These are phyloP conservation scores for Agelastica alni DNA, from an alignment of 2,888 invertebrate genomes.

Conservation along the genomic window DNA sequence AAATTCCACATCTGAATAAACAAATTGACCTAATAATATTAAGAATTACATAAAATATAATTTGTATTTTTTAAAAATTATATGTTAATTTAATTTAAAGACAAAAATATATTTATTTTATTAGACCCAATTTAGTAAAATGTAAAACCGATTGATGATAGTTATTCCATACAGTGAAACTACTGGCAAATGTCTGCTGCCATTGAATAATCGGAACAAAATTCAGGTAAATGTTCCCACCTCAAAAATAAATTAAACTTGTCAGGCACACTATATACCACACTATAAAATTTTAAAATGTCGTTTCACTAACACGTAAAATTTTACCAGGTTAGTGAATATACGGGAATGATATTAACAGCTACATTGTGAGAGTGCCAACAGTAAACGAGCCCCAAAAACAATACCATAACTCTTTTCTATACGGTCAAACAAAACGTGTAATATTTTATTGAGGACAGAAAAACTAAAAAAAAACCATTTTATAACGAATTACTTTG, in stretches of 20 bases:
- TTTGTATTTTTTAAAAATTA: no score
- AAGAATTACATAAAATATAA: no score
- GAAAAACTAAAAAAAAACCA: no score
- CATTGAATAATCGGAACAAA: background rate
- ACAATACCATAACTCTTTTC: background rate
- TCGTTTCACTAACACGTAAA: background rate
- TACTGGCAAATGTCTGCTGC: no score
- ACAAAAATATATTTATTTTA: no score
- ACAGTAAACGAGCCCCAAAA: background rate
- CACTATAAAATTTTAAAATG: background rate
- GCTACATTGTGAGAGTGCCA: background rate
- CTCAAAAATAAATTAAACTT: background rate
- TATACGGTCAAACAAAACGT: background rate
- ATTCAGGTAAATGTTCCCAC: background rate
- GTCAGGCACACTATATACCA: background rate
- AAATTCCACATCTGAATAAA: no score
- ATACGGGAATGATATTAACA: background rate
- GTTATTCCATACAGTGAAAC: no score
- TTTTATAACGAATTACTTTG: no score
- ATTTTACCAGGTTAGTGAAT: background rate
- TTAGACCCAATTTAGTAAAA: no score
- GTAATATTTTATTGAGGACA: background rate
- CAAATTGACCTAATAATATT: no score
- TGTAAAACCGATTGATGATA: no score
- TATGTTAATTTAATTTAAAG: no score